Percentiles rank a stretch among this genome's conserved stretches.
Conservation (phyloP, 2,113 vertebrate species). For the Brienomyrus longianalis region DNA sequence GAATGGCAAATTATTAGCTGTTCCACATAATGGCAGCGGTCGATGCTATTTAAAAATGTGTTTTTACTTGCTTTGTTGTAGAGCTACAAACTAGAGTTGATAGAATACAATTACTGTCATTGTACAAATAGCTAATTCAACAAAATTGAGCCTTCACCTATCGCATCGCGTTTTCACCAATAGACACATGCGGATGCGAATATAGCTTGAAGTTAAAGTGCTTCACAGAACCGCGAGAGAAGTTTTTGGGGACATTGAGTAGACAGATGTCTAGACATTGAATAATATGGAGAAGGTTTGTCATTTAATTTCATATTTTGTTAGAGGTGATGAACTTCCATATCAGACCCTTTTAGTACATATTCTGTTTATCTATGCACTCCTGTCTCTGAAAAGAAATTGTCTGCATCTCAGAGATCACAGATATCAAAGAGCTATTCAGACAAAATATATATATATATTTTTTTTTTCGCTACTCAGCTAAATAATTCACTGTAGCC, state of each 20-base stretch:
- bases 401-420: neutral
- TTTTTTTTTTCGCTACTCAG: neutral
- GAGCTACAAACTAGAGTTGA: neutral
- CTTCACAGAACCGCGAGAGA: neutral
- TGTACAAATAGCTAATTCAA: neutral
- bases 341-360: neutral
- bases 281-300: neutral
- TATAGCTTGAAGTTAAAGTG: neutral
- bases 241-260: neutral
- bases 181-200: neutral
- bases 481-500: neutral
- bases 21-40: conserved; percentile 10
- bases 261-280: neutral
- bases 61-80: neutral
- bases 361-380: neutral
- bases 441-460: neutral
- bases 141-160: neutral
- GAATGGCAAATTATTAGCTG: neutral
- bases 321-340: neutral
- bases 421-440: neutral
- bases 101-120: neutral
- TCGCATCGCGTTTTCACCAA: neutral
- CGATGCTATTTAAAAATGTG: neutral
- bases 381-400: neutral
- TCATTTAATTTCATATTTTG: neutral